phyloP scores from a whole-genome alignment of 1,140 invertebrate genomes.

The Hirudo medicinalis region DNA sequence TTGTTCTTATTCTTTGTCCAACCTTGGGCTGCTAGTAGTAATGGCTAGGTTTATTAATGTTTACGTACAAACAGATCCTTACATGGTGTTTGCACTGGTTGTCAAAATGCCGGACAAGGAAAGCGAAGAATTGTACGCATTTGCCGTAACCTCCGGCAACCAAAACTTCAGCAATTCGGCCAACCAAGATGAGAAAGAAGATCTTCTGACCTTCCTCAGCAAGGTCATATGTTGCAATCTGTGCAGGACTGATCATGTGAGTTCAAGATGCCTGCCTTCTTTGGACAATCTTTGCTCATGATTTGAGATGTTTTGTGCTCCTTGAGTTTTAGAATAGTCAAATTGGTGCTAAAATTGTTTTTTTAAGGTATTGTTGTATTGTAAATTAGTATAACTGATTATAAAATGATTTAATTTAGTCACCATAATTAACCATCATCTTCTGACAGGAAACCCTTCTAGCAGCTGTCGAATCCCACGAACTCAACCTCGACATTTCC shows the following conservation, averaged over 20 bases:
- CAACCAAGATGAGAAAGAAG: constrained; percentile 53
- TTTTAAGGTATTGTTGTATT: too few species aligned
- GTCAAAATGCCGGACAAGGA: constrained; percentile 58
- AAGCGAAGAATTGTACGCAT: constrained; percentile 74
- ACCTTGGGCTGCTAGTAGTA: too few species aligned
- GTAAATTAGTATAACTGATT: too few species aligned
- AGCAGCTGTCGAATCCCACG: constrained; percentile 28
- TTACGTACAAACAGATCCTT: constrained; percentile 60
- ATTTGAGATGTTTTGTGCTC: too few species aligned
- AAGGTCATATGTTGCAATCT: constrained; percentile 54
- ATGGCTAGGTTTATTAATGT: too few species aligned
- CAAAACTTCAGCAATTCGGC: constrained; percentile 12
- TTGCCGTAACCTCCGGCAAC: constrained; percentile 51
- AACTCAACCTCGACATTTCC: constrained; percentile 30
- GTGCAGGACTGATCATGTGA: constrained; percentile 44
- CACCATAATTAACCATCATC: background rate
- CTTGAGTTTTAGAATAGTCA: too few species aligned
- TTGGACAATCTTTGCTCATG: too few species aligned
- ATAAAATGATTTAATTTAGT: too few species aligned
- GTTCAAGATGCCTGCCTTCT: constrained; percentile 18
- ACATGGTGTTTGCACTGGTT: constrained; percentile 67
- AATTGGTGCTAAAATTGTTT: too few species aligned
- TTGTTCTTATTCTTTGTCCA: background rate
- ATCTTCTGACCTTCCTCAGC: constrained; percentile 65
- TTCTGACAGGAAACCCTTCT: constrained; percentile 31